Percentiles rank a stretch among this genome's conserved stretches.
phyloP scores from a whole-genome alignment of 2,113 vertebrate species.

The Uria lomvia region DNA sequence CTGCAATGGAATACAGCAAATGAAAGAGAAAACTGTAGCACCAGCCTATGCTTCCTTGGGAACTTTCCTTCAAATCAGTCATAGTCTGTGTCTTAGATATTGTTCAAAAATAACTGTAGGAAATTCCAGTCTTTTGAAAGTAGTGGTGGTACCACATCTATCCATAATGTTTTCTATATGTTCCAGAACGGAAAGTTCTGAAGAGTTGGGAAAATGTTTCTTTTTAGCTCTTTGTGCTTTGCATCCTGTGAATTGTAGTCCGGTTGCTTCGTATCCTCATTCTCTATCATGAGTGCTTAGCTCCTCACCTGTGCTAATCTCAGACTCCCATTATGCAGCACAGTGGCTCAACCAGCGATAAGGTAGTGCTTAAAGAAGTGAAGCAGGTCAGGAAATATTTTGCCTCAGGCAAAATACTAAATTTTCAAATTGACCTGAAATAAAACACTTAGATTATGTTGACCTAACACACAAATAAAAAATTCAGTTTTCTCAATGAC shows the following conservation, averaged over 20 bases:
- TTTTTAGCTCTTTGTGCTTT: neutral
- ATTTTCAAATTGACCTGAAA: neutral
- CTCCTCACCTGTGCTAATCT: neutral
- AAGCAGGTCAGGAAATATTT: conserved; percentile 2
- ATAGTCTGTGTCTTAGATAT: neutral
- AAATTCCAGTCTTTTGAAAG: neutral
- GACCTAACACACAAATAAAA: neutral
- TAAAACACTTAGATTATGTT: neutral
- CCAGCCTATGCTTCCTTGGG: neutral
- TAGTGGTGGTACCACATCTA: neutral
- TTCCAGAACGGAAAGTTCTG: neutral
- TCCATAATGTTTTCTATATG: neutral
- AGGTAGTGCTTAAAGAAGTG: neutral
- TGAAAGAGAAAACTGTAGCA: neutral
- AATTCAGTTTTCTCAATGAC: neutral
- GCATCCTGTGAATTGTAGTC: neutral
- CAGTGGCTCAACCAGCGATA: neutral
- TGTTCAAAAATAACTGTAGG: neutral
- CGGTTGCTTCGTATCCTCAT: neutral
- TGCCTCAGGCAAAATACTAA: neutral
- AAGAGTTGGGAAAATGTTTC: neutral
- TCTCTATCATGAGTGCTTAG: neutral
- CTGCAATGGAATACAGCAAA: neutral
- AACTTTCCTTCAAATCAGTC: neutral
- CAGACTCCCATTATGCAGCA: neutral